Conservation (phyloP, 2,888 invertebrate genomes). For the Brachyptera putata region DNA sequence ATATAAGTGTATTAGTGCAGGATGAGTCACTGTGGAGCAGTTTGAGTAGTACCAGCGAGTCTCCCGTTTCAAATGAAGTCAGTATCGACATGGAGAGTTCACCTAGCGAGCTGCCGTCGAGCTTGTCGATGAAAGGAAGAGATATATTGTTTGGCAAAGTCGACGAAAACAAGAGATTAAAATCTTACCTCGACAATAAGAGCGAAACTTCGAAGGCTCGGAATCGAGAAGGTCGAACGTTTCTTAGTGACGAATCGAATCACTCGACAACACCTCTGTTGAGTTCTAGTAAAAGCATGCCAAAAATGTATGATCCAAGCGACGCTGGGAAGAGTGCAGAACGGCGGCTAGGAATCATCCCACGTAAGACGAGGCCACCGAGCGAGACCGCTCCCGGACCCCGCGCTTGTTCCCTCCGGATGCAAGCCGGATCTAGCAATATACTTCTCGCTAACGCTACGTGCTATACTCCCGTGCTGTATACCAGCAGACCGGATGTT, state of each 20-base stretch:
- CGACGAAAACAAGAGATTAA: not conserved
- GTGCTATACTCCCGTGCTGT: slow-evolving; percentile 60
- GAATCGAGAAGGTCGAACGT: slow-evolving; percentile 25
- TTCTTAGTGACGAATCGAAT: slow-evolving; percentile 24
- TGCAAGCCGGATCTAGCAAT: slow-evolving; percentile 75
- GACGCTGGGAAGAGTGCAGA: not conserved
- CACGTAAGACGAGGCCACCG: not conserved
- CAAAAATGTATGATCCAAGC: not conserved
- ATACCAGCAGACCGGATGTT: slow-evolving; percentile 47
- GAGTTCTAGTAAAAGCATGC: not conserved
- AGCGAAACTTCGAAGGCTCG: not conserved
- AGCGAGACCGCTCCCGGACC: slow-evolving; percentile 50
- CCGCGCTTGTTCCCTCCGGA: slow-evolving; percentile 68
- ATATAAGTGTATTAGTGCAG: not conserved
- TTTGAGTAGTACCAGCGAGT: not conserved
- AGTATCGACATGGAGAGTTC: slow-evolving; percentile 1
- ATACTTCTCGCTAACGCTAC: slow-evolving; percentile 70
- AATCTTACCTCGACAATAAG: slow-evolving; percentile 5
- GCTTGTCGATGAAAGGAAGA: not conserved
- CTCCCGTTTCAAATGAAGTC: slow-evolving; percentile 2
- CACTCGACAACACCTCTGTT: not conserved
- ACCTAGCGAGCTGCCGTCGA: not conserved
- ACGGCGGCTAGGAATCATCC: not conserved
- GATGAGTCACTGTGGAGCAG: slow-evolving; percentile 11
- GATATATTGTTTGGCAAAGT: not conserved